Base-by-base conservation (phyloP, 1,140 invertebrate species). In the Holotrichia oblita region DNA sequence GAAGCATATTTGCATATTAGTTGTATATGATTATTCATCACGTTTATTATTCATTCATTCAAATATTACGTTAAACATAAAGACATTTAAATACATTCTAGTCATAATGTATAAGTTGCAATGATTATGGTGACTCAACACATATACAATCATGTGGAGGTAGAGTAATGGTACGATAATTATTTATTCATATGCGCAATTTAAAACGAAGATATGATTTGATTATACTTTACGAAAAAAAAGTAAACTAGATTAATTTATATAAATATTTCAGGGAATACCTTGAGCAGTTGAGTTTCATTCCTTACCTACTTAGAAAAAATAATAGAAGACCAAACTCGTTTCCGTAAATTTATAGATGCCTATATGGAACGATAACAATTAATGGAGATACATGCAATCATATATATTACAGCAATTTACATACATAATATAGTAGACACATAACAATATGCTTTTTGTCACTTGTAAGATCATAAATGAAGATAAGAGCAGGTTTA, bases 41-140 rank as follows among this genome's bases (percentile, higher is more conserved):
- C 14, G 14, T 14, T 55, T 55, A 55, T 55, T 55, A 55, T 55
- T 55, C 14, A 55, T 55, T 55, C 48, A 17, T 55, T 4, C 44
- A n/a, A 14, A 55, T 17, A 55, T 55, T 34, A 55, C 17, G 17
- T 55, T 14, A n/a, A 17, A 17, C 48, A 55, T 14, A 55, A 55
- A 55, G 48, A 17, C 44, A 55, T n/a, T 55, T 55, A 55, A 34
- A 55, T 55, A 55, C 48, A 17, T 55, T 55, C 27, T n/a, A 48
- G n/a, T 55, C n/a, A 55, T 55, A 6, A 17, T 55, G 14, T 17
- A 17, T 17, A 55, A 55, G n/a, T 6, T n/a, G 14, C n/a, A 17
- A 17, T 17, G 48, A 10, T 55, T 17, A 17, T 17, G 17, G 14
- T 55, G 12, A 55, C 48, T 55, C 14, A 44, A n/a, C n/a, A n/a